phyloP scores from a whole-genome alignment of 2,888 invertebrate genomes.

The Acleris cristana region DNA sequence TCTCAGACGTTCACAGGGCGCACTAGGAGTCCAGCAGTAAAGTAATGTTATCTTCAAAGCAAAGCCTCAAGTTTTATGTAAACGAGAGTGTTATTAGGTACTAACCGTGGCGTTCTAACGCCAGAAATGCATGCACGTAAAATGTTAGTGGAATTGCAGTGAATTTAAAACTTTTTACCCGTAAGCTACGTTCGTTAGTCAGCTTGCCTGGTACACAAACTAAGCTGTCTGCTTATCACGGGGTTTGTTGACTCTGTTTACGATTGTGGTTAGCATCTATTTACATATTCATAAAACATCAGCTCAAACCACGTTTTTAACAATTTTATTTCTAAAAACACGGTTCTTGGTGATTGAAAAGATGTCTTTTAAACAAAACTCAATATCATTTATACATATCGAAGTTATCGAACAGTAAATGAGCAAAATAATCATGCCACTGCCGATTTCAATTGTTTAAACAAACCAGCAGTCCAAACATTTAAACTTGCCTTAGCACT shows the following conservation, averaged over 20 bases:
- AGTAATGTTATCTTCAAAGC: constrained; percentile 34
- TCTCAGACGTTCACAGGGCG: constrained; percentile 43
- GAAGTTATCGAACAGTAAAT: too few relatives aligned
- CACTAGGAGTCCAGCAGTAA: constrained; percentile 40
- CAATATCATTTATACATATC: too few relatives aligned
- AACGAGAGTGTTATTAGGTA: constrained; percentile 13
- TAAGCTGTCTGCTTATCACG: constrained; percentile 1
- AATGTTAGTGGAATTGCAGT: constrained; percentile 9
- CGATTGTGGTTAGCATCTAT: too few relatives aligned
- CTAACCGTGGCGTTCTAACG: constrained; percentile 1
- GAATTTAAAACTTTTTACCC: constrained; percentile 16
- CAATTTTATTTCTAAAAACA: too few relatives aligned
- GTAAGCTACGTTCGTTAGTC: constrained; percentile 14
- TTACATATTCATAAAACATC: too few relatives aligned
- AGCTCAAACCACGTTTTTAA: too few relatives aligned
- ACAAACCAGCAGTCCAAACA: constrained; percentile 6
- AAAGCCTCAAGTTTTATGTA: constrained; percentile 12
- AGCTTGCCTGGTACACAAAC: constrained; percentile 11
- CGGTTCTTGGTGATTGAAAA: too few relatives aligned
- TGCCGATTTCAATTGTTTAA: constrained; percentile 15
- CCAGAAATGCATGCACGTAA: not conserved
- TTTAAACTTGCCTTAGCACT: constrained; percentile 26
- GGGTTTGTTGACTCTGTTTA: not conserved
- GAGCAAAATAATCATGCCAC: constrained; percentile 3
- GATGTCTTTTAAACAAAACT: too few relatives aligned